These are phyloP conservation scores for Fragum whitleyi DNA, from an alignment of 2,888 invertebrate species.

Conservation along the genomic window DNA sequence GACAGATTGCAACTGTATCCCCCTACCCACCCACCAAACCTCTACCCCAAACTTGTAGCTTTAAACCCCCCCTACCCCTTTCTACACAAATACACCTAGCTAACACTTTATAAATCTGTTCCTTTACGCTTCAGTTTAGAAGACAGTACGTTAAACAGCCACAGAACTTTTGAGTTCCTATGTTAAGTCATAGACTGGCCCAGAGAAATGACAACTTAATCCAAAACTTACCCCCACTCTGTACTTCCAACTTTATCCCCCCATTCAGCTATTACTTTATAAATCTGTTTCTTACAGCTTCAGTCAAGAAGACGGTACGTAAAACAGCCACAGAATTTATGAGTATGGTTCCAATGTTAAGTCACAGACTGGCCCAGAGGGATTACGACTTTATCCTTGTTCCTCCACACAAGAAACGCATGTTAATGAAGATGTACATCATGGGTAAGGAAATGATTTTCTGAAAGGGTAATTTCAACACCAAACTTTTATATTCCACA, in stretches of 20 bases:
- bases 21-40: no score
- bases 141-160: slow-evolving; percentile 78
- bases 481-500: no score
- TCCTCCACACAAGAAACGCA: slow-evolving; percentile 76
- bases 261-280: no score
- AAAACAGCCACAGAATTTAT: slow-evolving; percentile 79
- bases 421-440: slow-evolving; percentile 82
- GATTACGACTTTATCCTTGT: slow-evolving; percentile 82
- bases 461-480: no score
- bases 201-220: no score
- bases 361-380: slow-evolving; percentile 79
- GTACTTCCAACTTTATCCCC: no score
- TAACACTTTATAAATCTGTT: no score
- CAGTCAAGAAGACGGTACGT: slow-evolving; percentile 80
- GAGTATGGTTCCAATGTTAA: slow-evolving; percentile 80
- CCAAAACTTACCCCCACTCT: no score
- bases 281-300: slow-evolving; percentile 77
- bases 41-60: no score
- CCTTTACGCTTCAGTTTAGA: slow-evolving; percentile 79
- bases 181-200: slow-evolving; percentile 80
- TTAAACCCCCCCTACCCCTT: no score
- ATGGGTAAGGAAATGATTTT: slow-evolving; percentile 69
- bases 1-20: no score
- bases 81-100: no score
- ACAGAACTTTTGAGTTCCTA: slow-evolving; percentile 80